Base-by-base conservation (phyloP, 2,797 vertebrate genomes). In the Sandelia bainsii region DNA sequence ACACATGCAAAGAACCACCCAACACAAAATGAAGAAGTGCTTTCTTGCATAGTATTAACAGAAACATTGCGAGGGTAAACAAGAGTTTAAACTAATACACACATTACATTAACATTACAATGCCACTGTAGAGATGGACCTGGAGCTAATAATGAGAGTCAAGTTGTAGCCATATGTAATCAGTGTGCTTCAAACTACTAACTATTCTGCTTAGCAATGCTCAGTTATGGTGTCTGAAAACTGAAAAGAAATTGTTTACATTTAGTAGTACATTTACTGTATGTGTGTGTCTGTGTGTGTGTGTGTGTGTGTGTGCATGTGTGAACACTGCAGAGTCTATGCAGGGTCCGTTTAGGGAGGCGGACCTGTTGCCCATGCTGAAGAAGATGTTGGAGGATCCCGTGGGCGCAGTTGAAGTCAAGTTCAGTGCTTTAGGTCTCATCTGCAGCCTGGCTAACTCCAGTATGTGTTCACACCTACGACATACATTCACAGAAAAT, bases 401-500 rank as follows among this genome's bases (percentile, higher is more conserved):
- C 14, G 87, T 87, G 1, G 94, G 94, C 32, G 94, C 93, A 0
- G 93, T 95, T 1, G 96, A 97, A 66, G 96, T 97, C 89, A 96
- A 96, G 91, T 96, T 95, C 82, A 96, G 95, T 61, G 92, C 95
- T 67, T 87, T 97, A 74, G 92, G 94, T 29, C 95, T 97, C 69
- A 78, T 97, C 89, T 96, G 96, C 92, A 96, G 94, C 82, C 92
- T 97, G 79, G 89, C 95, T 69, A 95, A 95, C 81, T 96, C 95
- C 82, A 91, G 96, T 98, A 92, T 9, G 91, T 82, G 19, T 59
- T 58, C 9, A 9, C 14, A 44, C 54, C 64, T 40, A 63, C 40
- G 4, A 22, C 37, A 63, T 62, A 53, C 22, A 44, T 42, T 49
- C 27, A 61, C 46, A 50, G 11, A 59, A 1, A 11, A 19, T 46